phyloP scores from a whole-genome alignment of 2,797 vertebrate species.

The Loris lydekkerianus region DNA sequence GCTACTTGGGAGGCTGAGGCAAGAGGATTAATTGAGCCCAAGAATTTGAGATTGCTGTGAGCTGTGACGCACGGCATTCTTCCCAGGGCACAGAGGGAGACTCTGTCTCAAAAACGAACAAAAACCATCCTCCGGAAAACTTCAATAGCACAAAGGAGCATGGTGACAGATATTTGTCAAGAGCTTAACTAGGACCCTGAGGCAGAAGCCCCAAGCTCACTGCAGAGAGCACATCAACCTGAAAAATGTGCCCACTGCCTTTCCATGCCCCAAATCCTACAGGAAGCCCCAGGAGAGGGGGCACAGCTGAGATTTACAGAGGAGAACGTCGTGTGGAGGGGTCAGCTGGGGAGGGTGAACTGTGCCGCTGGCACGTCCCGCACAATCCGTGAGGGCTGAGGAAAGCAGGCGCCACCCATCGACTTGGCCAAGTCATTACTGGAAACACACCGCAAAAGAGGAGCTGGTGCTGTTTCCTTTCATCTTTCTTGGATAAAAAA shows the following conservation, averaged over 20 bases:
- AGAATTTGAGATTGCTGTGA: too few relatives aligned
- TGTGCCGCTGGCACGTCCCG: background rate
- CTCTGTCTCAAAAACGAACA: too few relatives aligned
- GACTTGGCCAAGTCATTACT: background rate
- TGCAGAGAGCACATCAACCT: background rate
- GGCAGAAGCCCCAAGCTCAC: background rate
- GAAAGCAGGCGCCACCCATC: background rate
- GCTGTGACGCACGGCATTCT: too few relatives aligned
- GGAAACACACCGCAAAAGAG: background rate
- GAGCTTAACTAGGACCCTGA: background rate
- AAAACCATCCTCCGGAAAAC: background rate
- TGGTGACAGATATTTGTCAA: background rate
- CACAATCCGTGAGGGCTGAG: background rate
- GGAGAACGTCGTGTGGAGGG: background rate
- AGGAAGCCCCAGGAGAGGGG: background rate
- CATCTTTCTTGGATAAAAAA: slow-evolving; percentile 3
- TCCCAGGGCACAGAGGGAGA: too few relatives aligned
- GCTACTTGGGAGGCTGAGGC: too few relatives aligned
- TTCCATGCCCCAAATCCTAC: background rate
- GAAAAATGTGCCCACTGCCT: background rate
- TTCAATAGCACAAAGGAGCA: background rate
- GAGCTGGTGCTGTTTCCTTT: background rate
- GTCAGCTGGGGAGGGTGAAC: background rate
- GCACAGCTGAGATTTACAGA: background rate
- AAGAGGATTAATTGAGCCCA: too few relatives aligned